phyloP scores from a whole-genome alignment of 2,888 invertebrate genomes.

The Calliphora vomitoria region DNA sequence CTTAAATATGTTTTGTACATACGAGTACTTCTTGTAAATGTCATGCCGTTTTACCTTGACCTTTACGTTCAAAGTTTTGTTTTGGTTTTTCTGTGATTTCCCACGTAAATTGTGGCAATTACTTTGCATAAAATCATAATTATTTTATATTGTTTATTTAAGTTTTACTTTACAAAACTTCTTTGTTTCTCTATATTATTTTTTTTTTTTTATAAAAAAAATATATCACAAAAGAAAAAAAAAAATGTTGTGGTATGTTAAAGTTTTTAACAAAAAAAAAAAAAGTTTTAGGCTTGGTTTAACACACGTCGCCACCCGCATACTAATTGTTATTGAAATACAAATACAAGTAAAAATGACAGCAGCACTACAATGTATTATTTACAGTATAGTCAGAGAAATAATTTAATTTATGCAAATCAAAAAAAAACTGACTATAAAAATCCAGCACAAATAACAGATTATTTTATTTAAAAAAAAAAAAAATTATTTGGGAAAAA shows the following conservation, averaged over 20 bases:
- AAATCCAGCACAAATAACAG: neutral
- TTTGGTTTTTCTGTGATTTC: slow-evolving; percentile 50
- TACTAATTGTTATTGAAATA: slow-evolving; percentile 5
- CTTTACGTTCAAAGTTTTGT: slow-evolving; percentile 53
- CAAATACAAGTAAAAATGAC: neutral
- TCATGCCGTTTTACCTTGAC: slow-evolving; percentile 60
- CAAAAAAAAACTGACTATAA: neutral
- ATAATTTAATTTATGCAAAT: neutral
- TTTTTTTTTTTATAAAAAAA: neutral
- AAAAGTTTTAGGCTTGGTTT: slow-evolving; percentile 54
- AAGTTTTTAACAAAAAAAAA: slow-evolving; percentile 13
- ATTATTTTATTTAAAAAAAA: neutral
- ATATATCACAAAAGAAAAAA: slow-evolving; percentile 2
- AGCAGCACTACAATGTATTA: neutral
- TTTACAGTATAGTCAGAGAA: neutral
- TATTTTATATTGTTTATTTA: slow-evolving; percentile 32
- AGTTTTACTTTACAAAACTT: slow-evolving; percentile 28
- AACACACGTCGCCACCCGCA: slow-evolving; percentile 49
- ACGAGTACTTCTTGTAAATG: slow-evolving; percentile 25
- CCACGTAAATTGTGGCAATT: slow-evolving; percentile 60
- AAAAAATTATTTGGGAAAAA: neutral
- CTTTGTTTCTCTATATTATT: neutral
- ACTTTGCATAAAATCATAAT: slow-evolving; percentile 60
- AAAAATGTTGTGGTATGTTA: slow-evolving; percentile 27
- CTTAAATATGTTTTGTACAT: neutral